phyloP scores from a whole-genome alignment of 2,113 vertebrate genomes.

The Boulengeromyrus knoepffleri region DNA sequence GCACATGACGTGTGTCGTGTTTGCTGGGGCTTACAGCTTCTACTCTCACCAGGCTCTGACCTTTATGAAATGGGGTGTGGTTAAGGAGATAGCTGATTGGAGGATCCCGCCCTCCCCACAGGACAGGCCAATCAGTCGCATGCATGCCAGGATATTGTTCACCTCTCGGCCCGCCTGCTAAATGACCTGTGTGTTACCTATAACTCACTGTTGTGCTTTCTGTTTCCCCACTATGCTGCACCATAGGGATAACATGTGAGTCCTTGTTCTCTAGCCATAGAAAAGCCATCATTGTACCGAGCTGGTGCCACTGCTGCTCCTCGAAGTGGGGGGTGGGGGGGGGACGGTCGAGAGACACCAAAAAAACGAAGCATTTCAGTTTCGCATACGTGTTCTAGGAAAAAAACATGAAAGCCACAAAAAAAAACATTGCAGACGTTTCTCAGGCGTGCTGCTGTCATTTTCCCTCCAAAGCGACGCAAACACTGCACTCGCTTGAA shows the following conservation, averaged over 20 bases:
- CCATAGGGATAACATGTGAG: constrained; percentile 90
- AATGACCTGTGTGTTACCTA: constrained; percentile 47
- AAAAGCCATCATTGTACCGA: constrained; percentile 53
- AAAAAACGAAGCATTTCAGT: neutral
- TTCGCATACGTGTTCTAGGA: neutral
- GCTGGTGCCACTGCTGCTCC: constrained; percentile 64
- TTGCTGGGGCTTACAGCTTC: neutral
- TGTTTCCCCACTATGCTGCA: constrained; percentile 81
- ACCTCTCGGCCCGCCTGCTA: constrained; percentile 21
- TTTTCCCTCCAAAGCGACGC: constrained; percentile 24
- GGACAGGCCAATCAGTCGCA: neutral
- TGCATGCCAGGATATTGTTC: constrained; percentile 21
- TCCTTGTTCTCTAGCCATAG: constrained; percentile 64
- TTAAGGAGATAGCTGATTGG: neutral
- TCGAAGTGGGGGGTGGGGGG: constrained; percentile 27
- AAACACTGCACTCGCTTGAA: constrained; percentile 33
- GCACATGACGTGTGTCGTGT: neutral
- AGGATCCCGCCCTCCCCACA: neutral
- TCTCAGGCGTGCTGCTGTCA: neutral
- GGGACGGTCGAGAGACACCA: neutral
- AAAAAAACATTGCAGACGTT: neutral
- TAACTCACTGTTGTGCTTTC: constrained; percentile 72
- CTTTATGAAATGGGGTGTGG: neutral
- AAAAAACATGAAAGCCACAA: neutral
- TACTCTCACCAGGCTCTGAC: neutral